phyloP scores from a whole-genome alignment of 2,113 vertebrate genomes.

The Hoplias malabaricus region DNA sequence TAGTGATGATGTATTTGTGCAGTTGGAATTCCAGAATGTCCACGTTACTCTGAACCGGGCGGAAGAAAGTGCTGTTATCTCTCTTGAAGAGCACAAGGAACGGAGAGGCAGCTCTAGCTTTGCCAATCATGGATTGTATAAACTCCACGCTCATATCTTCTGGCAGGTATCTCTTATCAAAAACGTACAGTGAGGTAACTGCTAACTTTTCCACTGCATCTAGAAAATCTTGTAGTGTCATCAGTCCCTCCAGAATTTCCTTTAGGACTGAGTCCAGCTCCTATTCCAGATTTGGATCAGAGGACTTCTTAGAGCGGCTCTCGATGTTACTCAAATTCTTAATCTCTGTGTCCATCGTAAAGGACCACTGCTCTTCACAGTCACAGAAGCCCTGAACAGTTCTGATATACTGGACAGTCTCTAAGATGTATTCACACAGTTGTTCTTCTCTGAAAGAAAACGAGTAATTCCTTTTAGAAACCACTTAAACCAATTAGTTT shows the following conservation, averaged over 20 bases:
- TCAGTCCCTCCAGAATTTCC: constrained; percentile 58
- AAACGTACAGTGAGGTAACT: constrained; percentile 67
- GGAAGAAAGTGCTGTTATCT: constrained; percentile 60
- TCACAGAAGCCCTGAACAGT: constrained; percentile 35
- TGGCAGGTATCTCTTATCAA: constrained; percentile 54
- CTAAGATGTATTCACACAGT: constrained; percentile 38
- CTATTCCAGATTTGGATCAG: too few relatives aligned
- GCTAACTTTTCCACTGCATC: constrained; percentile 71
- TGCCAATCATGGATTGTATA: constrained; percentile 51
- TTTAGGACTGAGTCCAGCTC: constrained; percentile 58
- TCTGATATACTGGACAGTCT: constrained; percentile 35
- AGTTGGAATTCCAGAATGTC: too few relatives aligned
- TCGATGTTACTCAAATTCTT: constrained; percentile 52
- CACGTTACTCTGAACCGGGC: too few relatives aligned
- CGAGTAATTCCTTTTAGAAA: too few relatives aligned
- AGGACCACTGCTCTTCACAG: constrained; percentile 44
- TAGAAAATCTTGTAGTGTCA: constrained; percentile 62
- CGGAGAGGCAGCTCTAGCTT: constrained; percentile 51
- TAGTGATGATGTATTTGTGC: too few relatives aligned
- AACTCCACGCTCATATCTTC: constrained; percentile 9
- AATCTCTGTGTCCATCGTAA: constrained; percentile 39
- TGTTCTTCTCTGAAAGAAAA: constrained; percentile 15
- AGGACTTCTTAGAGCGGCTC: too few relatives aligned
- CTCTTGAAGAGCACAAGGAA: constrained; percentile 67
- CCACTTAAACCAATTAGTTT: too few relatives aligned